Conservation (phyloP, 2,113 vertebrate genomes). For the Cyphomyrus discorhynchus region DNA sequence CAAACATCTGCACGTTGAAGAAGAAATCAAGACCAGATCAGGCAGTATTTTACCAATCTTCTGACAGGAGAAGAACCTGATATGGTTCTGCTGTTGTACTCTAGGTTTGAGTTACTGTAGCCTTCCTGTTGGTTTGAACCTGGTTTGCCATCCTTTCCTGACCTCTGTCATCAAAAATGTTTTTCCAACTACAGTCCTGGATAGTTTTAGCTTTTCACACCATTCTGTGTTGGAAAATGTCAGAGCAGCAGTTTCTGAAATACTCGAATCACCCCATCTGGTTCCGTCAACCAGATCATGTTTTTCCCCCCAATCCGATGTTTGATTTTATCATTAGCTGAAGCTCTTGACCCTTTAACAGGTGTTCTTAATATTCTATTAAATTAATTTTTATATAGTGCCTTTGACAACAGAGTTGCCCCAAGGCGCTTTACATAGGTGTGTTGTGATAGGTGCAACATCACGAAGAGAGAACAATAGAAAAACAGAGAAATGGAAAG, state of each 20-base stretch:
- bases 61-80: neutral
- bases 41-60: too few relatives aligned
- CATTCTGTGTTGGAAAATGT: neutral
- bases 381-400: too few relatives aligned
- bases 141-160: neutral
- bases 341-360: neutral
- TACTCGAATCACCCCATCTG: neutral
- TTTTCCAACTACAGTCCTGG: neutral
- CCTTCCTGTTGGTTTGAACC: neutral
- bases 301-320: neutral
- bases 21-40: neutral
- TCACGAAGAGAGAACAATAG: too few relatives aligned
- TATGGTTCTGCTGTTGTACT: neutral
- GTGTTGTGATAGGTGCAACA: too few relatives aligned
- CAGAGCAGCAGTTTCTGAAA: neutral
- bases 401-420: too few relatives aligned
- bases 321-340: neutral
- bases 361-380: neutral
- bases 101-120: neutral
- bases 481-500: too few relatives aligned
- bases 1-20: neutral
- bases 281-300: neutral
- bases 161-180: neutral
- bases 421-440: too few relatives aligned
- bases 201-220: neutral